phyloP scores from a whole-genome alignment of 2,888 invertebrate genomes.

The Papilio gigon region DNA sequence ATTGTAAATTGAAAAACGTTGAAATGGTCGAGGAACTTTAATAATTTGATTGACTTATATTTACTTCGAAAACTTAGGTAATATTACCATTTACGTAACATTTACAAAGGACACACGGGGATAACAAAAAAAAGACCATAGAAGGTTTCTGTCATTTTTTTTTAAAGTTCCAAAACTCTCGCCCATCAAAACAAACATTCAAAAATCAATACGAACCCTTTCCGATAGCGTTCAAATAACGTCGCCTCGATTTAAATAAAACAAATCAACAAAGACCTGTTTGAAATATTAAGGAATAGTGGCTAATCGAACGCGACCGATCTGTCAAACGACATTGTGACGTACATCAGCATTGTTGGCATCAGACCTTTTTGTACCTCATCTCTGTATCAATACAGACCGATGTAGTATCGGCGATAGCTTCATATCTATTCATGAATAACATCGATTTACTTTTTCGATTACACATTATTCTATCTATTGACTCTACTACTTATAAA shows the following conservation, averaged over 20 bases:
- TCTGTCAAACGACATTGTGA: constrained; percentile 78
- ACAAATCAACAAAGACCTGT: constrained; percentile 58
- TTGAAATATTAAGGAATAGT: constrained; percentile 51
- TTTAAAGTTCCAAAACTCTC: constrained; percentile 56
- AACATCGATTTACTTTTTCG: neutral
- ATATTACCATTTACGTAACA: constrained; percentile 20
- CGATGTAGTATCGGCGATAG: constrained; percentile 11
- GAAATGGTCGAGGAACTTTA: neutral
- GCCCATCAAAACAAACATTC: constrained; percentile 74
- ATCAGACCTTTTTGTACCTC: constrained; percentile 14
- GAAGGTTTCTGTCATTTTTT: constrained; percentile 51
- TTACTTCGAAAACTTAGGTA: constrained; percentile 21
- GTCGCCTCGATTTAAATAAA: constrained; percentile 68
- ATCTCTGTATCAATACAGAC: constrained; percentile 15
- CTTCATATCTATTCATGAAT: constrained; percentile 19
- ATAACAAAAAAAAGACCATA: constrained; percentile 46
- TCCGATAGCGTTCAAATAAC: constrained; percentile 72
- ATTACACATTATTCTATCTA: neutral
- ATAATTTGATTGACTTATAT: constrained; percentile 29
- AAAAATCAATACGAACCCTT: constrained; percentile 79
- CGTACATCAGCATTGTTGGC: constrained; percentile 47
- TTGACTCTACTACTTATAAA: too few relatives aligned
- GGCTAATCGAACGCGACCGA: constrained; percentile 68
- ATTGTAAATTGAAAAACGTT: too few relatives aligned
- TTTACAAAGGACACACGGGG: constrained; percentile 39